Base-by-base conservation (phyloP, 1,140 invertebrate species). In the Bilobella aurantiaca region DNA sequence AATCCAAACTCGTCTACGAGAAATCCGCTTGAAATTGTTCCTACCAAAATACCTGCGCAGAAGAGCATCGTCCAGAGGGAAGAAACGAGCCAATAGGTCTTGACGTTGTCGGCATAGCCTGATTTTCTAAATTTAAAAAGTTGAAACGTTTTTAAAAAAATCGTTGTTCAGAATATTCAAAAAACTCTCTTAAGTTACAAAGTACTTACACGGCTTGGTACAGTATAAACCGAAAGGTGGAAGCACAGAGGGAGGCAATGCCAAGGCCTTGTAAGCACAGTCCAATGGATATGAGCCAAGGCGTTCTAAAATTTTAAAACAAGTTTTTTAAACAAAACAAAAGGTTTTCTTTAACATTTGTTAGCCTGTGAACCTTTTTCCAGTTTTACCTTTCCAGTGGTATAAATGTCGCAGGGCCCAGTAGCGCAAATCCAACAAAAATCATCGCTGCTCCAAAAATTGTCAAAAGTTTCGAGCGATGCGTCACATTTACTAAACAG, bases 21-120 rank as follows among this genome's bases (percentile, higher is more conserved):
- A 32, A 88, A 82, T 8, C 89, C 89, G 34, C 85, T 86, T 0
- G 88, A 78, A 1, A 87, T 87, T 1, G 88, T 88, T 0, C 89
- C 88, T 29, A 90, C 84, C 75, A 90, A 90, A 28, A 87, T 87
- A 5, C 90, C 90, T 0, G 23, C 1, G 62, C 89, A 75, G 91
- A 91, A 0, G 87, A 85, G 14, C 88, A 90, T 90, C 0, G 89
- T 90, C 88, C 89, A 91, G 46, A 92, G 79, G 1, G 87, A 88
- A 1, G 89, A 91, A 53, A 92, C 85, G 29, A 92, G 76, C 0
- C 89, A 89, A 69, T 90, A 91, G 0, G 89, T 93, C 74, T 89
- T 85, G 34, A 91, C 78, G 63, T 85, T 88, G 32, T 69, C 68
- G 31, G 68, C 34, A 34, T 59, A 69, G 23, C 64, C 64, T 60